Conservation (phyloP, 2,888 invertebrate genomes). For the Zygaena filipendulae region DNA sequence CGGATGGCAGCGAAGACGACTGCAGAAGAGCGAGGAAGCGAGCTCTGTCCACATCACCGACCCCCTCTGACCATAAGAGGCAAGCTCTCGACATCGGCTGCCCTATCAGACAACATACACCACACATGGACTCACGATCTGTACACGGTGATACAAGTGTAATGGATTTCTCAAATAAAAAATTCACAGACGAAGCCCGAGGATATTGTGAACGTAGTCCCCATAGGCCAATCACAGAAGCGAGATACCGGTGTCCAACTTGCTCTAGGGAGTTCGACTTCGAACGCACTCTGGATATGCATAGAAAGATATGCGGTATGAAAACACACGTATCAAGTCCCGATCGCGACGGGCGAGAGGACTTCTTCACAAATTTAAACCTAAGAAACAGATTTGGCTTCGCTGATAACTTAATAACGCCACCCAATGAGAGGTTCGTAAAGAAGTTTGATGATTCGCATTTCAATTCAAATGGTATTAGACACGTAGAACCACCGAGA, state of each 20-base stretch:
- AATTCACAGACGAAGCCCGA: conserved; percentile 82
- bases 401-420: conserved; percentile 52
- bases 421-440: conserved; percentile 52
- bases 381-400: conserved; percentile 75
- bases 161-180: conserved; percentile 80
- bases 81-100: conserved; percentile 79
- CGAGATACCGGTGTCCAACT: conserved; percentile 76
- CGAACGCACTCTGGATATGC: conserved; percentile 73
- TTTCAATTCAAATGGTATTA: conserved; percentile 37
- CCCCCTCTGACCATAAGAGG: conserved; percentile 49
- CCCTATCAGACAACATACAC: conserved; percentile 81
- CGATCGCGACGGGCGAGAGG: conserved; percentile 74
- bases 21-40: conserved; percentile 42
- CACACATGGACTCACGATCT: conserved; percentile 70
- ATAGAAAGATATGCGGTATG: conserved; percentile 60
- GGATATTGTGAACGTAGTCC: conserved; percentile 75
- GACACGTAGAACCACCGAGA: conserved; percentile 70
- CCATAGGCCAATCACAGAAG: conserved; percentile 68
- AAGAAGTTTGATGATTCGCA: conserved; percentile 51
- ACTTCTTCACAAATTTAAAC: conserved; percentile 85
- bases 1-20: conserved; percentile 63
- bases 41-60: conserved; percentile 48
- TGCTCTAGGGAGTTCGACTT: conserved; percentile 80
- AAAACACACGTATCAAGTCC: conserved; percentile 51
- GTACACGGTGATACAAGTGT: conserved; percentile 71